phyloP scores from a whole-genome alignment of 2,888 invertebrate species.

The Pasiphila rectangulata region DNA sequence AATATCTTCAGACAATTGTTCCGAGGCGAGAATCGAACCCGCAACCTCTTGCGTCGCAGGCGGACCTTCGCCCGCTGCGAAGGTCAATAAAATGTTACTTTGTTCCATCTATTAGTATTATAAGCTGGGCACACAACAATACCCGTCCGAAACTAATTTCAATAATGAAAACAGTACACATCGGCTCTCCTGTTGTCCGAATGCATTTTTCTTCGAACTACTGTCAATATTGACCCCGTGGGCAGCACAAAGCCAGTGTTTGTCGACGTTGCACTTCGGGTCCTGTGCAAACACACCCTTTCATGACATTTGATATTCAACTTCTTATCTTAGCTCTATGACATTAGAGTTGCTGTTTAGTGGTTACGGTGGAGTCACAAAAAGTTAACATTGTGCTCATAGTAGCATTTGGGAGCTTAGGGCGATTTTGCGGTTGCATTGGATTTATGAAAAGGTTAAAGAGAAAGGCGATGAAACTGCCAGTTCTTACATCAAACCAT shows the following conservation, averaged over 20 bases:
- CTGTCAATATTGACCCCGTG: constrained; percentile 74
- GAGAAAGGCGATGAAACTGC: constrained; percentile 40
- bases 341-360: constrained; percentile 40
- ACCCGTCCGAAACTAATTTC: constrained; percentile 61
- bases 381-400: constrained; percentile 68
- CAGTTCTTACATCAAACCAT: not conserved
- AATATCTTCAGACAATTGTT: too few relatives aligned
- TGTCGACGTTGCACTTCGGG: constrained; percentile 76
- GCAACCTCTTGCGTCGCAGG: too few relatives aligned
- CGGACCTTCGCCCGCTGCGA: too few relatives aligned
- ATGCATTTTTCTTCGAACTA: constrained; percentile 78
- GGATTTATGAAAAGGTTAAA: constrained; percentile 38
- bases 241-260: constrained; percentile 76
- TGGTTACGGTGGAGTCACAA: constrained; percentile 53
- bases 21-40: too few relatives aligned
- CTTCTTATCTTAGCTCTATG: constrained; percentile 40
- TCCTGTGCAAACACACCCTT: constrained; percentile 75
- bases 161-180: constrained; percentile 77
- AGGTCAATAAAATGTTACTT: too few relatives aligned
- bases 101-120: constrained; percentile 5
- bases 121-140: constrained; percentile 45
- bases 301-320: constrained; percentile 58
- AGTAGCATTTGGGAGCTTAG: constrained; percentile 75
- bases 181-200: constrained; percentile 65
- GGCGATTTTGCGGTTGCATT: constrained; percentile 69